Evolutionary conservation across 2,797 vertebrate species (phyloP).

Genomic region (Propithecus deckenii): DNA sequence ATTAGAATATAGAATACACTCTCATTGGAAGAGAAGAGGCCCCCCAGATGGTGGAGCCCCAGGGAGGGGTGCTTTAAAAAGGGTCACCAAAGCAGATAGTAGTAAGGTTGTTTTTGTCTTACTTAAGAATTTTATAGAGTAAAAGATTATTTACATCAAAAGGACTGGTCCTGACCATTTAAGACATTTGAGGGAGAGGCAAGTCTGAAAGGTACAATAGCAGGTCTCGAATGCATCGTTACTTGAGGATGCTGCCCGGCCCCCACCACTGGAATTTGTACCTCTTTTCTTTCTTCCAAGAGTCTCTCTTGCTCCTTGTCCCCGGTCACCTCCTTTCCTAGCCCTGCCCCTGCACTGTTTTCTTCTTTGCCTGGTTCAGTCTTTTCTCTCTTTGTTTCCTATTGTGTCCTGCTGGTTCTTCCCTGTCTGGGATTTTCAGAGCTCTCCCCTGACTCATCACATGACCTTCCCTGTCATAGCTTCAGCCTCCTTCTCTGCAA

Average conservation of each 20-base stretch:
- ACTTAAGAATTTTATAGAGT: slow-evolving; percentile 36
- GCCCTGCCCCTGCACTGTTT: not conserved
- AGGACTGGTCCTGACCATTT: not conserved
- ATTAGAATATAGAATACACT: slow-evolving; percentile 45
- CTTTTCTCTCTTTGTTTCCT: not conserved
- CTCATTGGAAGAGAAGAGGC: not conserved
- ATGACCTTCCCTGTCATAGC: slow-evolving; percentile 20
- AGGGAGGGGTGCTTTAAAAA: not conserved
- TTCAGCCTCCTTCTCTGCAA: slow-evolving; percentile 32
- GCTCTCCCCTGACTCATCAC: not conserved
- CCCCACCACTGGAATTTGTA: not conserved
- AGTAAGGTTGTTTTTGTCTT: not conserved
- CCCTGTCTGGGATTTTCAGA: slow-evolving; percentile 43
- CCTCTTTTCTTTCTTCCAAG: not conserved
- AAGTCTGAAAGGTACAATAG: not conserved
- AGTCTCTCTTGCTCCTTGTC: not conserved
- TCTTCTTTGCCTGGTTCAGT: not conserved
- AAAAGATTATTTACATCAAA: not conserved
- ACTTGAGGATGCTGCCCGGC: not conserved
- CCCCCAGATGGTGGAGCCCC: not conserved
- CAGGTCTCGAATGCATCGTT: not conserved
- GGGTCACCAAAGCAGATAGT: not conserved
- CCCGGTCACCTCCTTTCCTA: slow-evolving; percentile 33
- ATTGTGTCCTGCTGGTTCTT: not conserved
- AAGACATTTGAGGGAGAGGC: not conserved